Percentiles rank a stretch among this genome's conserved stretches.
Evolutionary conservation across 2,113 vertebrate genomes (phyloP).

Genomic region (Pagrus major): DNA sequence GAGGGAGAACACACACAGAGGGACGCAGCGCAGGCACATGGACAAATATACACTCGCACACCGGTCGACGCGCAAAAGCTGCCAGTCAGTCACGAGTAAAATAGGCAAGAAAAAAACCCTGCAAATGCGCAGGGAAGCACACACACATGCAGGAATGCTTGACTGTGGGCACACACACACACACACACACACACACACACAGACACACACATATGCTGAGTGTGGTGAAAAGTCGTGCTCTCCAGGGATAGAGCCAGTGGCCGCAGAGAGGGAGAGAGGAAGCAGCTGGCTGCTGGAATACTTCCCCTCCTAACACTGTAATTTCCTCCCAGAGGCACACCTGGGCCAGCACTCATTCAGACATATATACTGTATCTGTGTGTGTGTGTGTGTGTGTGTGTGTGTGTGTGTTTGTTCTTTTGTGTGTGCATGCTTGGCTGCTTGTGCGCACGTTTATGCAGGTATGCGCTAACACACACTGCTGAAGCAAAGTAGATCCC

Average conservation of each 20-base stretch:
- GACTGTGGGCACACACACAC: not conserved
- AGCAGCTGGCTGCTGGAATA: constrained; percentile 78
- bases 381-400: constrained; percentile 30
- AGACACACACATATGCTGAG: constrained; percentile 40
- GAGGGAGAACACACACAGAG: constrained; percentile 58
- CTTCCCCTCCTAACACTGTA: constrained; percentile 72
- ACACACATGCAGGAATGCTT: constrained; percentile 30
- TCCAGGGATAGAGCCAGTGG: constrained; percentile 63
- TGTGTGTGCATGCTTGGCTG: constrained; percentile 1
- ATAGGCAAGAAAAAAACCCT: constrained; percentile 57
- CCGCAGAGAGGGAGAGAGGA: constrained; percentile 66
- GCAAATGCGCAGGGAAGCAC: constrained; percentile 19
- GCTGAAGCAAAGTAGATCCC: constrained; percentile 36
- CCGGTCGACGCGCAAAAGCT: constrained; percentile 23
- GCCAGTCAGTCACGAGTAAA: constrained; percentile 62
- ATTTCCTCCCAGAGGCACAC: constrained; percentile 77
- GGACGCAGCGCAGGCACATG: constrained; percentile 15
- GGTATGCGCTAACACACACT: constrained; percentile 26
- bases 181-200: constrained; percentile 3
- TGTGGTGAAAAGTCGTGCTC: constrained; percentile 64
- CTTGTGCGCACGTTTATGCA: constrained; percentile 2
- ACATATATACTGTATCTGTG: constrained; percentile 26
- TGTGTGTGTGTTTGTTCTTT: constrained; percentile 17
- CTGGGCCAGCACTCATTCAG: constrained; percentile 64
- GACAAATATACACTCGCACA: constrained; percentile 39